Evolutionary conservation across 2,797 vertebrate species (phyloP), one percentile per base, ranked within the genome.

Genomic region (Botia almorhae): DNA sequence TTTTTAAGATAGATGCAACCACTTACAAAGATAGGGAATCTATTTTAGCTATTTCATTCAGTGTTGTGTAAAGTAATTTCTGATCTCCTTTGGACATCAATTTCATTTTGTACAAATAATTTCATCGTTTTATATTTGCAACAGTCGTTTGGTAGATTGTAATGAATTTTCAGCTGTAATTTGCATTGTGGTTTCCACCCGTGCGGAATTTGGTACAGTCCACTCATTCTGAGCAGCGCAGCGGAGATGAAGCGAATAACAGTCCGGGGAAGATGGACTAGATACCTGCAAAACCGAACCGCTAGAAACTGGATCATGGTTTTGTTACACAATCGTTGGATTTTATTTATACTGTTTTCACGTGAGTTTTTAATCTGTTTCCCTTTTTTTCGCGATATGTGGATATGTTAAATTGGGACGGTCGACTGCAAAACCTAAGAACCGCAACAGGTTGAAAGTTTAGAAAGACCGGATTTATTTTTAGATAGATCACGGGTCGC

Each of bases 371-470:
- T 14, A 21, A 10, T 21, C 8, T 26, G 7, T 26, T 0, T 53
- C 16, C 53, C 7, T 56, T 55, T 29, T 26, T 21, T 29, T 19
- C 21, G 0, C 50, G 6, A 26, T 29, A n/a, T 13, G 19, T 36
- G 58, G n/a, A 77, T 46, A 13, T 4, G 29, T 36, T 65, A 46
- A 80, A 48, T 12, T 23, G 17, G 8, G 65, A 43, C 33, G 48
- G 0, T 64, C 51, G 17, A 36, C 69, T 43, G 71, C 64, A 74
- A 23, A 73, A 58, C 76, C 76, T n/a, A 21, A 61, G 48, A 68
- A 39, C 48, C 33, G 87, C 87, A 92, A 92, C 92, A 93, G 92
- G 91, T 93, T 91, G 91, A 83, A 86, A 84, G 65, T 64, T 26
- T 29, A 26, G 16, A 29, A 46, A n/a, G 69, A 65, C 13, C 64